Conservation (phyloP, 2,888 invertebrate species). For the Rotaria macrura region DNA sequence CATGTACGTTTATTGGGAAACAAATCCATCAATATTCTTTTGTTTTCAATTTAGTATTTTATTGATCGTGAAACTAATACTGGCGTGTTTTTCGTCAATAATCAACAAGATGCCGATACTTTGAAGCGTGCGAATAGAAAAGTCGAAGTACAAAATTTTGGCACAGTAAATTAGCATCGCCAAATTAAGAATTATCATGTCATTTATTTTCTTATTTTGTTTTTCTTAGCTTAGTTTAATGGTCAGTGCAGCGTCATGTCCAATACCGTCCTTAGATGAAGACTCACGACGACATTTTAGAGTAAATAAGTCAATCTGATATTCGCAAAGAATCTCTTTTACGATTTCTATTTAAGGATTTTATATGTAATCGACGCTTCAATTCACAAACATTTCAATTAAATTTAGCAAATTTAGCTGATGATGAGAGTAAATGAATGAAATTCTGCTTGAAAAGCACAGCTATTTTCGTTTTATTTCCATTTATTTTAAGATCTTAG, state of each 20-base stretch:
- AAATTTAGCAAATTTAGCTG: not conserved
- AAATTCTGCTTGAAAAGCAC: not conserved
- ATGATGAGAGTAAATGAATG: not conserved
- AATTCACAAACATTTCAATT: not conserved
- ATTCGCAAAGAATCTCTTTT: not conserved
- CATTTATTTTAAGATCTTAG: not conserved
- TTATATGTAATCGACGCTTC: not conserved
- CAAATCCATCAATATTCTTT: not conserved
- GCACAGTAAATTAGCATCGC: not conserved
- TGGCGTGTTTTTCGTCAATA: not conserved
- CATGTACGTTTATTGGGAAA: not conserved
- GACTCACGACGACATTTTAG: not conserved
- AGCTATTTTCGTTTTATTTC: too few species aligned
- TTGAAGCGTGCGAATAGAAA: slow-evolving; percentile 1
- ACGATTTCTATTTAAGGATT: not conserved
- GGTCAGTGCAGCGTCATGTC: not conserved
- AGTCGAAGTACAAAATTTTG: not conserved
- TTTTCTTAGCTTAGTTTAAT: not conserved
- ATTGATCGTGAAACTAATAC: slow-evolving; percentile 9
- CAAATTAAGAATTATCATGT: too few species aligned
- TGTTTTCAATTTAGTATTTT: not conserved
- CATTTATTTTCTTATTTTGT: not conserved
- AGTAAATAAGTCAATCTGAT: not conserved
- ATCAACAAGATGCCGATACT: not conserved
- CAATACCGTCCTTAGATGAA: not conserved